Base-by-base conservation (phyloP, 30 jellyfish, hydroid and myxozoan species). In the Turritopsis rubra region DNA sequence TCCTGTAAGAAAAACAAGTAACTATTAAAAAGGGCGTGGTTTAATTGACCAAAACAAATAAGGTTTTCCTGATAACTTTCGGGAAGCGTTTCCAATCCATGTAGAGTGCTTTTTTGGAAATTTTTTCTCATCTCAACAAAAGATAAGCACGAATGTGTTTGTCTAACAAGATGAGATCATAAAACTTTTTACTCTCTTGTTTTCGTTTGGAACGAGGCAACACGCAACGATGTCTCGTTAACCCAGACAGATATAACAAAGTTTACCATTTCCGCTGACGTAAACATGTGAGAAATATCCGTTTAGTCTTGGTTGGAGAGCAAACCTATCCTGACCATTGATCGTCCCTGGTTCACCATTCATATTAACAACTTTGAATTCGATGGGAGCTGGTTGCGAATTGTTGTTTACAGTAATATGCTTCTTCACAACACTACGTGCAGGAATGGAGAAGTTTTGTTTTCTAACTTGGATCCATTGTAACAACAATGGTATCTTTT, bases 301-400 rank as follows among this genome's bases (percentile, higher is more conserved):
- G 23, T 23, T 74, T n/a, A 23, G 16, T 23, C 65, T 26, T 16
- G 82, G 82, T 74, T 74, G 82, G 53, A 29, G 16, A 23, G 18
- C 82, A 23, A 74, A 74, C 82, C 19, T 23, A 0, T 24, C 31
- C 60, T 74, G 52, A 74, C 82, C 82, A 29, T 74, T 74, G 72
- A 74, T 74, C n/a, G 73, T 74, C 9, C 82, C 82, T 7, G 65
- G 65, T 30, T 1, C 0, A 30, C 8, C 82, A 29, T 27, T 74
- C 31, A n/a, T 22, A n/a, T 74, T 30, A 13, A 23, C 53, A 20
- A 30, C 72, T 29, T 18, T 74, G 21, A 74, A 74, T 19, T n/a
- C 60, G 17, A 74, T n/a, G 9, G 53, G 82, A 26, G 82, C 73
- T 23, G 82, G 82, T 29, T 74, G 65, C 28, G 82, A 7, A 52